Percentiles rank a stretch among this genome's conserved stretches.
phyloP scores from a whole-genome alignment of 1,140 invertebrate genomes.

The Reticulitermes speratus region DNA sequence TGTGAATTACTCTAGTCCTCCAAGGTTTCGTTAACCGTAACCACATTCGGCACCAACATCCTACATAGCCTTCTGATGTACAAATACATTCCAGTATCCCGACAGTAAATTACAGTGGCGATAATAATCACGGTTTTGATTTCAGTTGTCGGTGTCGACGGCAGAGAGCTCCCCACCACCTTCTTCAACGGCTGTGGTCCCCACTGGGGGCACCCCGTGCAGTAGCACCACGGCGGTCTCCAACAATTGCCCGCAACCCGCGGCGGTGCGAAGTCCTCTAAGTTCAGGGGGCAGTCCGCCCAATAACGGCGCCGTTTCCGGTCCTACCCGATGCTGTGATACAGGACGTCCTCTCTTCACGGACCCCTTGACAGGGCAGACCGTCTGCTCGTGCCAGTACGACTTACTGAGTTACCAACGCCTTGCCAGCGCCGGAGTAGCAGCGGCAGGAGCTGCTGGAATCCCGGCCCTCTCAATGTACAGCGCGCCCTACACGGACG shows the following conservation, averaged over 20 bases:
- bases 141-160: constrained; percentile 52
- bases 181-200: constrained; percentile 50
- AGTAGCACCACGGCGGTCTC: constrained; percentile 51
- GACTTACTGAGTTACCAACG: constrained; percentile 53
- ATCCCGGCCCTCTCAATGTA: constrained; percentile 82
- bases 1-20: no score
- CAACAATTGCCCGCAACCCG: constrained; percentile 31
- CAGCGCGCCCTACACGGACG: constrained; percentile 70
- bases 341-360: constrained; percentile 88
- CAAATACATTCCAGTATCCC: no score
- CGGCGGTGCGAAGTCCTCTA: not conserved
- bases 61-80: no score
- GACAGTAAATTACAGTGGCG: no score
- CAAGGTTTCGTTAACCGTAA: no score
- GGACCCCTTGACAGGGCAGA: constrained; percentile 88
- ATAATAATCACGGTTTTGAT: not conserved
- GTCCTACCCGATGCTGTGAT: constrained; percentile 76
- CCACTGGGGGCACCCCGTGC: constrained; percentile 57
- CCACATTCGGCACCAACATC: no score
- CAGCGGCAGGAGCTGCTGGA: constrained; percentile 61
- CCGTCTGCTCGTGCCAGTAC: constrained; percentile 88
- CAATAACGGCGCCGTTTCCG: constrained; percentile 53
- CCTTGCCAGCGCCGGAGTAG: constrained; percentile 45
- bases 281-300: constrained; percentile 25
- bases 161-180: constrained; percentile 60